Percentiles rank a stretch among this genome's conserved stretches.
These are phyloP conservation scores for Strix occidentalis DNA, from an alignment of 2,797 vertebrate species.

Conservation along the genomic window DNA sequence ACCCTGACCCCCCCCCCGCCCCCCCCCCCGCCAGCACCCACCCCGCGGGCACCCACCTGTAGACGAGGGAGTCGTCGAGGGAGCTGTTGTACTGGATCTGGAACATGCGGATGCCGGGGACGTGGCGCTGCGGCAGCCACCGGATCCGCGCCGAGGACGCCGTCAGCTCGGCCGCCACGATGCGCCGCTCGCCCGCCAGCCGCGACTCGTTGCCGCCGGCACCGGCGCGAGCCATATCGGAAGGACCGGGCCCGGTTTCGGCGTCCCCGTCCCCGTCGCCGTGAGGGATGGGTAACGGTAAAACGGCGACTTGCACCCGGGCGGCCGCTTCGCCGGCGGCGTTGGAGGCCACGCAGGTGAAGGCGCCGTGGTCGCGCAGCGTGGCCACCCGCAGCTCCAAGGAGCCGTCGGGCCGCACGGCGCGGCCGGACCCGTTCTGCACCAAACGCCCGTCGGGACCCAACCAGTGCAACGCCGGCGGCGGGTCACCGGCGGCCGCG, in stretches of 20 bases:
- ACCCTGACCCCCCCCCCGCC: not conserved
- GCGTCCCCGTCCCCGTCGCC: conserved; percentile 30
- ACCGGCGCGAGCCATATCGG: conserved; percentile 88
- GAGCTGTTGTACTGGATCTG: conserved; percentile 98
- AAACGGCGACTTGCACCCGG: conserved; percentile 86
- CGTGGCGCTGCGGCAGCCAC: conserved; percentile 90
- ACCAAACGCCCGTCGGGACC: conserved; percentile 90
- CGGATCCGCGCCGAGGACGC: conserved; percentile 89
- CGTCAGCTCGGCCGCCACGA: conserved; percentile 86
- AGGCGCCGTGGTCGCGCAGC: conserved; percentile 89
- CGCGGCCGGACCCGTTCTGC: conserved; percentile 88
- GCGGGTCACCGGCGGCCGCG: conserved; percentile 89
- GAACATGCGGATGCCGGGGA: conserved; percentile 93
- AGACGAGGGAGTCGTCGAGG: conserved; percentile 89
- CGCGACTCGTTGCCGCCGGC: conserved; percentile 84
- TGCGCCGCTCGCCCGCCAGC: conserved; percentile 79
- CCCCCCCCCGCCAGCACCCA: not conserved
- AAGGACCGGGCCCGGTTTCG: conserved; percentile 85
- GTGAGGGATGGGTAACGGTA: conserved; percentile 87
- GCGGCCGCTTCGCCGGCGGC: conserved; percentile 91
- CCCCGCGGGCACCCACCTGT: conserved; percentile 82
- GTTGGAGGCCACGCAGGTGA: conserved; percentile 94
- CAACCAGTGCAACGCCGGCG: conserved; percentile 90
- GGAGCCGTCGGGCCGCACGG: conserved; percentile 87
- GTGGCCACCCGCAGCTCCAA: conserved; percentile 93